Evolutionary conservation across 2,797 vertebrate species (phyloP).

Genomic region (Phoebastria nigripes): DNA sequence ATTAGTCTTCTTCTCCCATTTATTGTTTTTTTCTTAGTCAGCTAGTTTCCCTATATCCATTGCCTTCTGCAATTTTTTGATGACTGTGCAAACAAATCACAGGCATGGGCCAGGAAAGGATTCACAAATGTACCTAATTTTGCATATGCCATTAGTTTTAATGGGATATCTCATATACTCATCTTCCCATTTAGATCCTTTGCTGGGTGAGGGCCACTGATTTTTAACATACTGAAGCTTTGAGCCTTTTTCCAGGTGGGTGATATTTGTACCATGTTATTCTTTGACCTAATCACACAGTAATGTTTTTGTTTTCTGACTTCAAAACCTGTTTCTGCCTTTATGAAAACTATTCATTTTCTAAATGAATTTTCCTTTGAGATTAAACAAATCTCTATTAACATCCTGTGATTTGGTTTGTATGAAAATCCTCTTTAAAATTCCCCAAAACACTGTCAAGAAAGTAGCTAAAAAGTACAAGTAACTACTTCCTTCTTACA

Average conservation of each 20-base stretch:
- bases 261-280: background rate
- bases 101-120: rapidly evolving
- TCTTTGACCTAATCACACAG: background rate
- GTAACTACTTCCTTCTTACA: background rate
- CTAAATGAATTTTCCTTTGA: background rate
- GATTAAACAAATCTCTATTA: background rate
- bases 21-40: background rate
- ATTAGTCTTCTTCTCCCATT: background rate
- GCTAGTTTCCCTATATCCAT: background rate
- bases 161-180: background rate
- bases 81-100: background rate
- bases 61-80: background rate
- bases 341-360: background rate
- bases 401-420: background rate
- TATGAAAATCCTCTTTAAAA: background rate
- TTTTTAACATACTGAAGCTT: background rate
- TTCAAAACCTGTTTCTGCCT: background rate
- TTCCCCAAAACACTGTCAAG: background rate
- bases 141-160: background rate
- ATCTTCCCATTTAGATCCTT: background rate
- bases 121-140: background rate
- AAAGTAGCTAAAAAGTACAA: background rate
- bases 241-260: background rate
- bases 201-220: background rate
- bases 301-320: background rate